These are phyloP conservation scores for Hemiscyllium ocellatum DNA, from an alignment of 2,113 vertebrate genomes.

Conservation along the genomic window DNA sequence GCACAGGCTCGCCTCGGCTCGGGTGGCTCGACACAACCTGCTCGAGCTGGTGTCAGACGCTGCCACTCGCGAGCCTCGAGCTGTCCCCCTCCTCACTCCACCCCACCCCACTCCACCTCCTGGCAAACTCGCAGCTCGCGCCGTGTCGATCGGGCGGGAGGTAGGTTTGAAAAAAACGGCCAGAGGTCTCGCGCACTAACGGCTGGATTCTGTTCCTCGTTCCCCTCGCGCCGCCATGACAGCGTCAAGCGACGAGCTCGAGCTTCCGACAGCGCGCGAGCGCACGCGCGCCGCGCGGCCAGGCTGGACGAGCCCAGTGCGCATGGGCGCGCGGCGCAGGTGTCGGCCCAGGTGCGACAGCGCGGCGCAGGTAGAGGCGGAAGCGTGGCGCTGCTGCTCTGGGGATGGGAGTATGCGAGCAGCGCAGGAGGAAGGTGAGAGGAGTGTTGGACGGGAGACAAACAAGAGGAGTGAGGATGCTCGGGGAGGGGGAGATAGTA, in stretches of 20 bases:
- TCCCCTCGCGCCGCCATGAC: slow-evolving; percentile 79
- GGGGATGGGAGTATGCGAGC: background rate
- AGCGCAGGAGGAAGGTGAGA: background rate
- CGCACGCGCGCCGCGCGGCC: background rate
- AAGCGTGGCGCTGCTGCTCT: background rate
- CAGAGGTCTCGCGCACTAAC: background rate
- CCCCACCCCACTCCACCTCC: too few relatives aligned
- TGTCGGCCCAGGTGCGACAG: background rate
- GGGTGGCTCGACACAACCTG: slow-evolving; percentile 36
- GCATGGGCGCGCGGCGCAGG: slow-evolving; percentile 37
- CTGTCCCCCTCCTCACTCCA: background rate
- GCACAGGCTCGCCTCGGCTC: background rate
- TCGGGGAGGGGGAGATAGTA: too few relatives aligned
- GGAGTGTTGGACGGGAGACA: background rate
- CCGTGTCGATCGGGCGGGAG: too few relatives aligned
- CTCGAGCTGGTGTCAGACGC: slow-evolving; percentile 41
- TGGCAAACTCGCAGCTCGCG: background rate
- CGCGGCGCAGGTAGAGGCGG: background rate
- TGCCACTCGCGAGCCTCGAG: slow-evolving; percentile 42
- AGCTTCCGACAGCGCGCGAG: background rate
- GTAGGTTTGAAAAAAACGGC: too few relatives aligned
- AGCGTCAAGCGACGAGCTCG: slow-evolving; percentile 50
- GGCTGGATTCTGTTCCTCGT: slow-evolving; percentile 62
- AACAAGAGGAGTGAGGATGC: background rate
- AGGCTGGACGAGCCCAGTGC: too few relatives aligned